phyloP scores from a whole-genome alignment of 2,888 invertebrate species.

The Sycophila texana region DNA sequence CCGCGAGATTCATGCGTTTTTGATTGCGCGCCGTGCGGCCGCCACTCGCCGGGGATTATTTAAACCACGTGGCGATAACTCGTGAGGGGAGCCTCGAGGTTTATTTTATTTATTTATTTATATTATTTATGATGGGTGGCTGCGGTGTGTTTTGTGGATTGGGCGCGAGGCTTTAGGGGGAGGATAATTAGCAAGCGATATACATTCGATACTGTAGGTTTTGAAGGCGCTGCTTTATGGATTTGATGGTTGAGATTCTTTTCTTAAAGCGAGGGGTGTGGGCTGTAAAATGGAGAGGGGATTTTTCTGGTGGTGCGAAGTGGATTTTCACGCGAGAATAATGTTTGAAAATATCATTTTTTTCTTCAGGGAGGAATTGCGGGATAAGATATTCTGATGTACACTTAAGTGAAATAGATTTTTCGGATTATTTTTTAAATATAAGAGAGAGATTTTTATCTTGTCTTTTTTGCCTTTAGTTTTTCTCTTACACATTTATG shows the following conservation, averaged over 20 bases:
- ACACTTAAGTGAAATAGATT: too few relatives aligned
- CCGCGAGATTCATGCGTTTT: constrained; percentile 37
- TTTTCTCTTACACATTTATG: too few relatives aligned
- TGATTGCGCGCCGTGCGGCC: constrained; percentile 39
- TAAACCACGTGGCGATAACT: constrained; percentile 26
- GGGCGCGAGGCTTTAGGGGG: neutral
- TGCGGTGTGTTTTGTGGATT: neutral
- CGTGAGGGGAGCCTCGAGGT: neutral
- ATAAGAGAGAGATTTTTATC: too few relatives aligned
- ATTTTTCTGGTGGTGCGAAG: neutral
- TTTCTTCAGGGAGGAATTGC: too few relatives aligned
- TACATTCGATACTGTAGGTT: neutral
- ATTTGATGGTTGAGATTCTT: neutral
- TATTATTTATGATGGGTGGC: neutral
- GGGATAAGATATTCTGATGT: too few relatives aligned
- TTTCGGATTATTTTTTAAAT: too few relatives aligned
- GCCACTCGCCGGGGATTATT: constrained; percentile 32
- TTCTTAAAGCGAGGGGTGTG: neutral
- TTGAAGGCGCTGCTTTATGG: neutral
- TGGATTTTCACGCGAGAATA: too few relatives aligned
- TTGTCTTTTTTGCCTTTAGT: too few relatives aligned
- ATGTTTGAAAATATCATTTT: too few relatives aligned
- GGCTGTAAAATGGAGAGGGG: neutral
- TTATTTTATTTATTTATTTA: neutral
- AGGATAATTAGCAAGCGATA: constrained; percentile 34